Percentiles rank a stretch among this genome's conserved stretches.
phyloP scores from a whole-genome alignment of 2,888 invertebrate genomes.

The Acleris emargana region DNA sequence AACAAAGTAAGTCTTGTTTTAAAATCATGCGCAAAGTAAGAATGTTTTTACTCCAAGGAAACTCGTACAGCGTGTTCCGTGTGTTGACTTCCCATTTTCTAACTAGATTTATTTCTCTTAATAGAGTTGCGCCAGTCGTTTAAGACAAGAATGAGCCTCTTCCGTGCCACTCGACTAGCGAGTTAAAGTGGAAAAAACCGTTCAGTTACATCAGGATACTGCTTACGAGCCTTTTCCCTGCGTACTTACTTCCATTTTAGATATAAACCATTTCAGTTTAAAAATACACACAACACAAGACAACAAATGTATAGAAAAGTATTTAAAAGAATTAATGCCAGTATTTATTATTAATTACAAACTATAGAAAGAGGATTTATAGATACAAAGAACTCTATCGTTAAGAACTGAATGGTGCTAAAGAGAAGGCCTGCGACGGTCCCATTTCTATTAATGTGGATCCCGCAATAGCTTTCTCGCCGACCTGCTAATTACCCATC shows the following conservation, averaged over 20 bases:
- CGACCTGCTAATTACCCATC: conserved; percentile 51
- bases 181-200: conserved; percentile 60
- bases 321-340: too few species aligned
- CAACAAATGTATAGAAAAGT: too few species aligned
- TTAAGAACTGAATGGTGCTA: conserved; percentile 10
- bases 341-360: too few species aligned
- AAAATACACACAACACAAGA: too few species aligned
- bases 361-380: too few species aligned
- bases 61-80: conserved; percentile 64
- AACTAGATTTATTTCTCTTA: conserved; percentile 74
- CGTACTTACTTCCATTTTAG: not conserved
- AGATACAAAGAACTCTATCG: conserved; percentile 1
- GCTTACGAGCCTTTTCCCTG: conserved; percentile 28
- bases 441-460: conserved; percentile 29
- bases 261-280: too few species aligned
- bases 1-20: not conserved
- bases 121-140: conserved; percentile 51
- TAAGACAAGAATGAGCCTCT: conserved; percentile 58
- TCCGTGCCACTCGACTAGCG: conserved; percentile 51
- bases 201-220: conserved; percentile 42
- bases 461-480: conserved; percentile 58
- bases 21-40: conserved; percentile 22
- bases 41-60: conserved; percentile 60
- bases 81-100: conserved; percentile 79
- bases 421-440: conserved; percentile 12